A percentile compares a stretch with the other conserved stretches of the same genome.
Evolutionary conservation across 2,797 vertebrate species (phyloP).

Genomic region (Typhlichthys subterraneus): DNA sequence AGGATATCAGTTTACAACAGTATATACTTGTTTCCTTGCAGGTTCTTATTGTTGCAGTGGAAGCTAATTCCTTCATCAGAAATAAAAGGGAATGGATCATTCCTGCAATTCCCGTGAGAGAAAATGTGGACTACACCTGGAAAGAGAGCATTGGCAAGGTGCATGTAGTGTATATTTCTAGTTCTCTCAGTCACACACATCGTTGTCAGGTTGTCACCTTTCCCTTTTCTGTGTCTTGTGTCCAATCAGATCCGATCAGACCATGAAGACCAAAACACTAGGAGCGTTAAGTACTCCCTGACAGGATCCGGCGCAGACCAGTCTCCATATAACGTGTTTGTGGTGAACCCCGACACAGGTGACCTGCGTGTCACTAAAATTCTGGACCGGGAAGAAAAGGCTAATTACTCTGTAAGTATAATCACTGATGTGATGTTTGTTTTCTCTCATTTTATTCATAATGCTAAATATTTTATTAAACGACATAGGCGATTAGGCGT

Average conservation of each 20-base stretch:
- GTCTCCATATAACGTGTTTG: conserved; percentile 81
- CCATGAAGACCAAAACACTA: conserved; percentile 39
- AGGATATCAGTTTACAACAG: no score
- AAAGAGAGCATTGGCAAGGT: conserved; percentile 82
- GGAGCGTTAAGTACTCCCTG: conserved; percentile 76
- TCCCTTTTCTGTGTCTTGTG: conserved; percentile 2
- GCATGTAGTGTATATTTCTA: conserved; percentile 32
- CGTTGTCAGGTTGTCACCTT: not conserved
- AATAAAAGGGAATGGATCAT: conserved; percentile 85
- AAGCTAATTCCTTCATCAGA: conserved; percentile 21
- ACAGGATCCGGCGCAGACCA: conserved; percentile 81
- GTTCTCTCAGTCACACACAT: no score
- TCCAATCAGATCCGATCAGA: conserved; percentile 88
- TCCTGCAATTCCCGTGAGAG: conserved; percentile 81
- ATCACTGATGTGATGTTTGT: no score
- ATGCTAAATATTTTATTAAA: no score
- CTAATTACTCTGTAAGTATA: conserved; percentile 83
- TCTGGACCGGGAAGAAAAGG: conserved; percentile 84
- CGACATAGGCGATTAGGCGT: no score
- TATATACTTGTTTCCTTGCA: conserved; percentile 15
- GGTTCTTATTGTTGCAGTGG: conserved; percentile 11
- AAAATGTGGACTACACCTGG: conserved; percentile 84
- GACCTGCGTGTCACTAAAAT: conserved; percentile 80
- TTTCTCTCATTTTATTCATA: no score
- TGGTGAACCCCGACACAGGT: conserved; percentile 79